Evolutionary conservation across 2,113 vertebrate genomes (phyloP).

Genomic region (Cettia cetti): DNA sequence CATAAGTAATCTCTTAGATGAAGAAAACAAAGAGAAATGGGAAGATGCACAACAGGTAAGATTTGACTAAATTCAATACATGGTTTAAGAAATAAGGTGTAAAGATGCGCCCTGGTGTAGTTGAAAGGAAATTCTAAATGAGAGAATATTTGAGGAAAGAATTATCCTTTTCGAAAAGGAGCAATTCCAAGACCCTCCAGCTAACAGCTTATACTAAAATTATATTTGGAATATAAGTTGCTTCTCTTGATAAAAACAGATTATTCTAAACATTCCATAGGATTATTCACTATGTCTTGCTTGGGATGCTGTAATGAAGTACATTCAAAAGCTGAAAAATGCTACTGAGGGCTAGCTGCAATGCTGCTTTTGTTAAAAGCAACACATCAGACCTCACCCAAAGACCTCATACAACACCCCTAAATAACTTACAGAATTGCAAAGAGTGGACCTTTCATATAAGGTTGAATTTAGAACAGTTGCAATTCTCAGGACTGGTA

Average conservation of each 20-base stretch:
- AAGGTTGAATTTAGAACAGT: not conserved
- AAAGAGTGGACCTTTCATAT: not conserved
- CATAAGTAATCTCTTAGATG: slow-evolving; percentile 98
- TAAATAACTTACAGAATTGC: not conserved
- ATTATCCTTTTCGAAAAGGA: not conserved
- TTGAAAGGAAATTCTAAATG: not conserved
- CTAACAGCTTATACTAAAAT: not conserved
- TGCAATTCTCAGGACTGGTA: not conserved
- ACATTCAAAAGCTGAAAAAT: not conserved
- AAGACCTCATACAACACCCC: not conserved
- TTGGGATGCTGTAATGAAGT: not conserved
- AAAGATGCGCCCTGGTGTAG: not conserved
- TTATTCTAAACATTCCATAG: not conserved
- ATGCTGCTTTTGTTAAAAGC: not conserved
- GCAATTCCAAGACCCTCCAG: not conserved
- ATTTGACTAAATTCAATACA: not conserved
- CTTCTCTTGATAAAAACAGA: not conserved
- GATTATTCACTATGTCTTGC: not conserved
- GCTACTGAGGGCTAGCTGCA: not conserved
- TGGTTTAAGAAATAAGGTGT: not conserved
- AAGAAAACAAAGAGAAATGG: slow-evolving; percentile 99
- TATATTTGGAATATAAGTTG: not conserved
- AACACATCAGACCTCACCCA: not conserved
- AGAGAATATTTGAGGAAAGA: not conserved
- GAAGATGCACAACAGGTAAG: slow-evolving; percentile 97